Evolutionary conservation across 2,888 invertebrate species (phyloP), one percentile per base, ranked within the genome.

Genomic region (Acrocyrtus sp.): DNA sequence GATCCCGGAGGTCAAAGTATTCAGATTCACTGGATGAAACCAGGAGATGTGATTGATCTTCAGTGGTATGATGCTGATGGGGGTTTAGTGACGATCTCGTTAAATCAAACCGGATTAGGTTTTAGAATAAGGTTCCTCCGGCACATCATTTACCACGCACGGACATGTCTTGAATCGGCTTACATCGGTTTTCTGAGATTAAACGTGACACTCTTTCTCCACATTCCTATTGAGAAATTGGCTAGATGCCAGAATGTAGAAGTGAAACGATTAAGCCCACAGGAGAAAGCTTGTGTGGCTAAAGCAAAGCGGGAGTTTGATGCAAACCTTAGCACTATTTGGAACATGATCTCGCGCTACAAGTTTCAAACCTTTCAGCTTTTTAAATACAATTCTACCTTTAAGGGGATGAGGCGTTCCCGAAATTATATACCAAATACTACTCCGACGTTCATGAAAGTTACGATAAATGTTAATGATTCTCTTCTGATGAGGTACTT

Each of bases 271-370:
- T 39, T 75, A 6, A 41, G 56, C 1, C 56, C 61, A 12, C 70
- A 66, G 8, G 74, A 75, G 41, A 41, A 34, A 1, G 27, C 50
- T 15, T 58, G 48, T 8, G 19, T 75, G 3, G 12, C 3, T n/a
- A 70, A 66, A 56, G 63, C 74, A 3, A 75, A 75, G 43, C 3
- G 63, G 19, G 70, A 75, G 17, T 70, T 75, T 41, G 70, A 75
- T 17, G 27, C 41, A 6, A 50, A 17, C 17, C 41, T 70, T 10
- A 51, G 70, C 2, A 4, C 26, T n/a, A 50, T 75, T 6, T 70
- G 58, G 66, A 26, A 29, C 19, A 66, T 57, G 43, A n/a, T 66
- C 1, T 26, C 34, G 1, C 34, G 66, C 6, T 70, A 50, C 34
- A 70, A 69, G 19, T 47, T 66, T 21, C 70, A 70, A 60, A 21